phyloP scores from a whole-genome alignment of 2,113 vertebrate species.

The Corvus hawaiiensis region DNA sequence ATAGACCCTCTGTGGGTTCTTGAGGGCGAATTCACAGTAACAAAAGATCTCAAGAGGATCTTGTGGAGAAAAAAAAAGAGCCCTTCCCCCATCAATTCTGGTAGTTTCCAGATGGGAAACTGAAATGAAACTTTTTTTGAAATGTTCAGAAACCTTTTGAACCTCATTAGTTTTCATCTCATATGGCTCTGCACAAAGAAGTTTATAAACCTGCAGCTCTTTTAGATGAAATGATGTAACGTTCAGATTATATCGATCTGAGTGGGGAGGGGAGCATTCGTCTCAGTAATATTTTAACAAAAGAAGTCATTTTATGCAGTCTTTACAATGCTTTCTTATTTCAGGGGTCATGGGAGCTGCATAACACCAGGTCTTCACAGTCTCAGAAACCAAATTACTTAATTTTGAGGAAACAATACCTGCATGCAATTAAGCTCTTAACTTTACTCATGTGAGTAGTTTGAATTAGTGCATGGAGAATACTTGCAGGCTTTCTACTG shows the following conservation, averaged over 20 bases:
- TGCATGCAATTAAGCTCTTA: constrained; percentile 48
- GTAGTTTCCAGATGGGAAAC: constrained; percentile 49
- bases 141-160: constrained; percentile 57
- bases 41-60: constrained; percentile 16
- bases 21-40: neutral
- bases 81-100: neutral
- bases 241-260: neutral
- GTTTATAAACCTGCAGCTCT: constrained; percentile 40
- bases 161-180: constrained; percentile 61
- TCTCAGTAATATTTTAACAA: constrained; percentile 50
- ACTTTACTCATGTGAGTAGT: constrained; percentile 46
- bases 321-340: constrained; percentile 55
- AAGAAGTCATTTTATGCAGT: constrained; percentile 46
- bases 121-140: constrained; percentile 16
- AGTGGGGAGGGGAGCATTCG: neutral
- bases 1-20: neutral
- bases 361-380: constrained; percentile 50
- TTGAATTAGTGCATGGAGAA: constrained; percentile 24
- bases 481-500: constrained; percentile 2
- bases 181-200: constrained; percentile 25
- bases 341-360: constrained; percentile 56
- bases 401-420: constrained; percentile 59
- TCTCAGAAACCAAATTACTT: constrained; percentile 38
- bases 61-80: neutral
- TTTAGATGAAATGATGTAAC: constrained; percentile 43